Evolutionary conservation across 2,113 vertebrate genomes (phyloP).

Genomic region (Pyxicephalus adspersus): DNA sequence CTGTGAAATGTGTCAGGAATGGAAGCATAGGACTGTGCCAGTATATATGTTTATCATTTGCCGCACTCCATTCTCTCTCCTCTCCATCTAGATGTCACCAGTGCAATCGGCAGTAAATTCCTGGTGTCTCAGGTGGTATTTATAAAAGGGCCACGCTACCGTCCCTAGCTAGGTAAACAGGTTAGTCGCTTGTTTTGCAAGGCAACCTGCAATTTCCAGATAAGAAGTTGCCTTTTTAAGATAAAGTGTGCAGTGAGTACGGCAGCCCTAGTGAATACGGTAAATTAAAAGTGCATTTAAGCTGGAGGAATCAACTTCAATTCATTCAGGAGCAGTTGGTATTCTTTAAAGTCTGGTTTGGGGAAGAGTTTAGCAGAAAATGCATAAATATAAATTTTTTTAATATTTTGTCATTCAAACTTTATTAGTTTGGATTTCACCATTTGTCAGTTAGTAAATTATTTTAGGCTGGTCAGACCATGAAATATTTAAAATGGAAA

Average conservation of each 20-base stretch:
- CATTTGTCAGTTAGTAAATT: too few species aligned
- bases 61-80: neutral
- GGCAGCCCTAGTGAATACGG: neutral
- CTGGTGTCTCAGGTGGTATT: constrained; percentile 12
- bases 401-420: too few species aligned
- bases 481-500: too few species aligned
- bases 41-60: constrained; percentile 43
- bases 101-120: neutral
- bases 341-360: too few species aligned
- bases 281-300: neutral
- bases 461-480: too few species aligned
- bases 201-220: constrained; percentile 29
- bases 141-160: constrained; percentile 20
- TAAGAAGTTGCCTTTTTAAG: constrained; percentile 38
- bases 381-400: too few species aligned
- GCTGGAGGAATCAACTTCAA: neutral
- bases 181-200: constrained; percentile 1
- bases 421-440: too few species aligned
- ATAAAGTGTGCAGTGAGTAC: constrained; percentile 17
- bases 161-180: constrained; percentile 16
- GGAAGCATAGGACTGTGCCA: neutral
- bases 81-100: constrained; percentile 13
- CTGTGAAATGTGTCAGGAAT: constrained; percentile 29
- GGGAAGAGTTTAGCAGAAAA: too few species aligned
- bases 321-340: too few species aligned